Evolutionary conservation across 2,888 invertebrate genomes (phyloP).

Genomic region (Dusona sp.): DNA sequence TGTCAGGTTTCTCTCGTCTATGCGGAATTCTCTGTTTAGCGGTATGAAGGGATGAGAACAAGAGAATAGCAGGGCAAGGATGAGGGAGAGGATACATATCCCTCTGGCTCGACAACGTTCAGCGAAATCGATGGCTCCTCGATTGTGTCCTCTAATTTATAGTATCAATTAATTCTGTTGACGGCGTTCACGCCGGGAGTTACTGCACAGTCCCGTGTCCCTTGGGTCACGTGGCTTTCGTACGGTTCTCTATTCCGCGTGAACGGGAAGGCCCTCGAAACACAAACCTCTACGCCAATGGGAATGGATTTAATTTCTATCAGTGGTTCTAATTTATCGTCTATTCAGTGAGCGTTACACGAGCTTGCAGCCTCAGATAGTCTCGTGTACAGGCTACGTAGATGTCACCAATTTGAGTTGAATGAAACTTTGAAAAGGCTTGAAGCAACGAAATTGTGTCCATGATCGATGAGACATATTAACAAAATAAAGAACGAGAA

Average conservation of each 20-base stretch:
- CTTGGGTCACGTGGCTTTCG: constrained; percentile 56
- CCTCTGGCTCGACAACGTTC: constrained; percentile 72
- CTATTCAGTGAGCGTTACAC: constrained; percentile 71
- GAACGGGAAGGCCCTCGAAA: constrained; percentile 30
- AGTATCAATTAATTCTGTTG: constrained; percentile 83
- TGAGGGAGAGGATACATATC: constrained; percentile 56
- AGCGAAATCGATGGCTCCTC: constrained; percentile 80
- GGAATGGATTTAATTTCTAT: constrained; percentile 82
- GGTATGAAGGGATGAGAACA: constrained; percentile 24
- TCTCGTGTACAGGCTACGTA: constrained; percentile 21
- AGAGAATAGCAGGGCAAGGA: constrained; percentile 6
- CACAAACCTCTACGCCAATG: constrained; percentile 69
- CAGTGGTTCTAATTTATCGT: constrained; percentile 81
- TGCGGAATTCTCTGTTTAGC: constrained; percentile 61
- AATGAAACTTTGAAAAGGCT: constrained; percentile 16
- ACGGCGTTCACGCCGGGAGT: constrained; percentile 65
- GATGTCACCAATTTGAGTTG: constrained; percentile 6
- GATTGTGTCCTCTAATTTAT: constrained; percentile 83
- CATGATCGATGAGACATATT: neutral
- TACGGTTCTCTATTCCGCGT: constrained; percentile 50
- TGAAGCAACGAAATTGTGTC: constrained; percentile 6
- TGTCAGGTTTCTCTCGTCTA: constrained; percentile 63
- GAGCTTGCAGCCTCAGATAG: constrained; percentile 19
- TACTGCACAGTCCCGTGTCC: constrained; percentile 67
- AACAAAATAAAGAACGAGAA: neutral